These are phyloP conservation scores for Chionis minor DNA, from an alignment of 2,113 vertebrate genomes.

Conservation along the genomic window DNA sequence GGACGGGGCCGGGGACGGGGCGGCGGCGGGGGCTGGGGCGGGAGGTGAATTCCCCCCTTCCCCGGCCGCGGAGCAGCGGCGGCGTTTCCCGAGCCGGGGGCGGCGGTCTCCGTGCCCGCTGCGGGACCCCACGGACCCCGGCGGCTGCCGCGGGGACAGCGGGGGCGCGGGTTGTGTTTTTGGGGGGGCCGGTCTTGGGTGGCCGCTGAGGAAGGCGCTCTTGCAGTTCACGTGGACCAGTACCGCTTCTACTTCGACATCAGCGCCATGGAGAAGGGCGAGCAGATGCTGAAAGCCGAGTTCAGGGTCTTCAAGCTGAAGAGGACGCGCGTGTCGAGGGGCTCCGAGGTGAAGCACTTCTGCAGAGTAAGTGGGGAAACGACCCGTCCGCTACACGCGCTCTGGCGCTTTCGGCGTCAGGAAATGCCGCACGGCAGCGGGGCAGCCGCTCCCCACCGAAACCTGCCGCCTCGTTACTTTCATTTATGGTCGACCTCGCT, in stretches of 20 bases:
- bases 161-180: fast-evolving
- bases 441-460: neutral
- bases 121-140: no score
- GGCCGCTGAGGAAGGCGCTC: neutral
- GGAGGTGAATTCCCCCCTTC: no score
- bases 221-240: slow-evolving; percentile 65
- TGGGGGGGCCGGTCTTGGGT: fast-evolving
- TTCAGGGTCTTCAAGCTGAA: slow-evolving; percentile 79
- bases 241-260: slow-evolving; percentile 80
- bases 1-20: neutral
- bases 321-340: slow-evolving; percentile 8
- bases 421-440: neutral
- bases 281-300: slow-evolving; percentile 79
- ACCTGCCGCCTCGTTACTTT: neutral
- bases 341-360: slow-evolving; percentile 59
- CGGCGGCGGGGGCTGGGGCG: neutral
- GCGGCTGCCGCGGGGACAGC: fast-evolving
- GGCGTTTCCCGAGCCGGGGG: no score
- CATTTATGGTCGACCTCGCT: neutral
- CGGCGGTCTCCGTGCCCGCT: neutral
- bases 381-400: neutral
- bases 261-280: slow-evolving; percentile 72
- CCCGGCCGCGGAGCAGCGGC: no score
- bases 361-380: slow-evolving; percentile 72
- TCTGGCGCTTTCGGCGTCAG: neutral